Conservation (phyloP, 2,888 invertebrate species). For the Polyommatus icarus region DNA sequence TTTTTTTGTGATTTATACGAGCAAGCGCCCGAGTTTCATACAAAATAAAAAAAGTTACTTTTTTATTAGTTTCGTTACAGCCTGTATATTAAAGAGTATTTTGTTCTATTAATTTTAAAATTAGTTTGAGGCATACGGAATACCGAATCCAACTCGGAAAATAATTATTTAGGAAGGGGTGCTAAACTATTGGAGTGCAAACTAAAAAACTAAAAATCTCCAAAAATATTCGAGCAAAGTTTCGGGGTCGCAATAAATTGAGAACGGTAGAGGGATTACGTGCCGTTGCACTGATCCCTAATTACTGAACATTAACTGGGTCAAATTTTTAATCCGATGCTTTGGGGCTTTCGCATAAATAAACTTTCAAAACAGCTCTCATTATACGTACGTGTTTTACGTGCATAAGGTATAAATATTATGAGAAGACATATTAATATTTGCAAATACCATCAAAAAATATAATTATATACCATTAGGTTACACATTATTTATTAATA, state of each 20-base stretch:
- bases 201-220: conserved; percentile 18
- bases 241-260: conserved; percentile 13
- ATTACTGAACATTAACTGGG: conserved; percentile 26
- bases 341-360: background rate
- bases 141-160: background rate
- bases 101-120: too few species aligned
- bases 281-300: conserved; percentile 24
- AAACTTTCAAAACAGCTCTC: background rate
- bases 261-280: conserved; percentile 17
- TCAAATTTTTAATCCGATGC: conserved; percentile 29
- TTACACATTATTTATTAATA: too few species aligned
- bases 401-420: conserved; percentile 11
- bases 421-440: background rate
- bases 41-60: too few species aligned
- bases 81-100: too few species aligned
- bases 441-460: too few species aligned
- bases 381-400: background rate
- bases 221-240: conserved; percentile 21
- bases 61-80: too few species aligned
- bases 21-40: too few species aligned
- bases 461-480: too few species aligned
- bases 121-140: too few species aligned
- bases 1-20: too few species aligned
- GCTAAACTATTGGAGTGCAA: background rate
- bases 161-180: background rate